Base-by-base conservation (phyloP, 23 tunicate species). In the Diplosoma virens region DNA sequence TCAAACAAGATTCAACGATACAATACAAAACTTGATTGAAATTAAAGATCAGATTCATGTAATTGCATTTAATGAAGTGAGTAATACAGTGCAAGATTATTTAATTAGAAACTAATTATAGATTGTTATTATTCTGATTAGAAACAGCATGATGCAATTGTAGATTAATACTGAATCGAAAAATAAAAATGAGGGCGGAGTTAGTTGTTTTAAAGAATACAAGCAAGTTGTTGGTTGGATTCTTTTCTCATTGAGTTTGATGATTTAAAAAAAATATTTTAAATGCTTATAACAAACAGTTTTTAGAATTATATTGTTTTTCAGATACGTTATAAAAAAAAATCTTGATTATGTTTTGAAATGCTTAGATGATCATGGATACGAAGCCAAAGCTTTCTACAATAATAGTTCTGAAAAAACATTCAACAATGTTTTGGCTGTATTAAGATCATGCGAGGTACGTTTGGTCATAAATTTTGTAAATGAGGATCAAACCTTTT, bases 61-160 rank as follows among this genome's bases (percentile, higher is more conserved):
- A 1, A 59, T 82, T 1, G 81, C 76, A 9, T 48, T 82, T 1
- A 82, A 82, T 64, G 87, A 82, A 81, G 87, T 63, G 29, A 63
- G 35, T 14, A 56, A 11, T 41, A 41, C 50, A 41, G 11, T 7
- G n/a, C n/a, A n/a, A n/a, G n/a, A n/a, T n/a, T n/a, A n/a, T n/a
- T n/a, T n/a, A n/a, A n/a, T n/a, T n/a, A n/a, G n/a, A n/a, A n/a
- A n/a, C n/a, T n/a, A n/a, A n/a, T n/a, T n/a, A n/a, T n/a, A n/a
- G n/a, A n/a, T n/a, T n/a, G n/a, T n/a, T n/a, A n/a, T n/a, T n/a
- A n/a, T n/a, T n/a, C n/a, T n/a, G n/a, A n/a, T n/a, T n/a, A n/a
- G n/a, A n/a, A n/a, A n/a, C n/a, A n/a, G n/a, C n/a, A n/a, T n/a
- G n/a, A n/a, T n/a, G n/a, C n/a, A n/a, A n/a, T n/a, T n/a, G n/a